Conservation (phyloP, 2,797 vertebrate species). For the Cichlasoma orientale region DNA sequence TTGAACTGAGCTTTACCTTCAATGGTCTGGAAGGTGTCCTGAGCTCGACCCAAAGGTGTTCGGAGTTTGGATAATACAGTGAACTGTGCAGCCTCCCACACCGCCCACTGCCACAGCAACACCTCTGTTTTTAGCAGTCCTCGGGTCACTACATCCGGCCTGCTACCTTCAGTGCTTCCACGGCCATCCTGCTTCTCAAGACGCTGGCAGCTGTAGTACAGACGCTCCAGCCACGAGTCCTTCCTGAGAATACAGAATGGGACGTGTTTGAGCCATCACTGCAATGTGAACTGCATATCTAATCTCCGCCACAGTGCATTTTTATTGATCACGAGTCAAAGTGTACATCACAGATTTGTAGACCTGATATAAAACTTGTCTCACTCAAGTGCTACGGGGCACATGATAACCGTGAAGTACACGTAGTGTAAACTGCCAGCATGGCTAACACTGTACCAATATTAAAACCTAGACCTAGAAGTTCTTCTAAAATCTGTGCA, state of each 20-base stretch:
- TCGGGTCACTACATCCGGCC: conserved; percentile 82
- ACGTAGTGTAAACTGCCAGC: neutral
- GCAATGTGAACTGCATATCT: too few species aligned
- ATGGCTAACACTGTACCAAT: neutral
- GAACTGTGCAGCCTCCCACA: conserved; percentile 98
- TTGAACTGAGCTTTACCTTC: conserved; percentile 84
- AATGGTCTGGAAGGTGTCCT: conserved; percentile 99
- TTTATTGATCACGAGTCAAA: neutral
- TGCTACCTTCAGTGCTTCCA: conserved; percentile 20
- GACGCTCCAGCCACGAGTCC: conserved; percentile 96
- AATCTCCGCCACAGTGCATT: neutral
- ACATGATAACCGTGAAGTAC: fast-evolving
- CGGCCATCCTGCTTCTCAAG: conserved; percentile 88
- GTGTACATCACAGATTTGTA: neutral
- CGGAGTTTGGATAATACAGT: conserved; percentile 96
- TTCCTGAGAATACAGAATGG: conserved; percentile 79
- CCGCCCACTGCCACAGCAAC: conserved; percentile 97
- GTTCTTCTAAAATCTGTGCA: neutral
- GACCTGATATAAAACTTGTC: neutral
- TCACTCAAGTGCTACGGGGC: neutral
- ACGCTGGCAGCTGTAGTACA: conserved; percentile 97
- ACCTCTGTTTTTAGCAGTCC: conserved; percentile 92
- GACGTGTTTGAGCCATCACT: too few species aligned
- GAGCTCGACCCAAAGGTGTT: conserved; percentile 94
- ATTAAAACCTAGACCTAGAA: neutral